Conservation (phyloP, 1,140 invertebrate species). For the Parasteatoda tepidariorum region DNA sequence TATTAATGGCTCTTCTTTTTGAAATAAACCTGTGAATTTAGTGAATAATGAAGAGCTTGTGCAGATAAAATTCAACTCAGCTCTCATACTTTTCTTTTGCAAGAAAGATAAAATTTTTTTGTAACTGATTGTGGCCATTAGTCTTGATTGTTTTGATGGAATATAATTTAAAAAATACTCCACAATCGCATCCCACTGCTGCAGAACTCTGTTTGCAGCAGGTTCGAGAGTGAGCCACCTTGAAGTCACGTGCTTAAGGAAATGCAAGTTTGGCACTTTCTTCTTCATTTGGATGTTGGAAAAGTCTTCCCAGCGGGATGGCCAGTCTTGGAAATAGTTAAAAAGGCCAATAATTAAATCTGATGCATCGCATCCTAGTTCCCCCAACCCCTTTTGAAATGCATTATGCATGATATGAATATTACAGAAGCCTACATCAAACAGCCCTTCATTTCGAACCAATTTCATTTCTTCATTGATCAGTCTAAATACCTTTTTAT, state of each 20-base stretch:
- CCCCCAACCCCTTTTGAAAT: constrained; percentile 60
- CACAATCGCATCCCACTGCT: constrained; percentile 61
- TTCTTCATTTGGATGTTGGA: constrained; percentile 56
- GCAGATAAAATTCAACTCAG: constrained; percentile 60
- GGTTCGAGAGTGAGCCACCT: constrained; percentile 63
- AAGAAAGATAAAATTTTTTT: constrained; percentile 50
- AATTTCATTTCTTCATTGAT: constrained; percentile 9
- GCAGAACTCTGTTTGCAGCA: constrained; percentile 60
- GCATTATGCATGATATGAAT: constrained; percentile 59
- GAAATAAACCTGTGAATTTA: constrained; percentile 57
- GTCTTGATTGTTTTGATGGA: constrained; percentile 33
- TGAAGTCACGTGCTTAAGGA: constrained; percentile 63
- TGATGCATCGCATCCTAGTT: constrained; percentile 60
- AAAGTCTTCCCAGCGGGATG: constrained; percentile 64
- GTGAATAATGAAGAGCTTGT: constrained; percentile 50
- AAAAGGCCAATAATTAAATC: background rate
- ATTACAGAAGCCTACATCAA: constrained; percentile 62
- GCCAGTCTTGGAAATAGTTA: constrained; percentile 61
- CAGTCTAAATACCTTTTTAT: constrained; percentile 22
- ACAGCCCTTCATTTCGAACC: constrained; percentile 9
- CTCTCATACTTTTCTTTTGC: constrained; percentile 12
- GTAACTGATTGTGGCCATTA: constrained; percentile 57
- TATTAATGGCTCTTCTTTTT: constrained; percentile 60
- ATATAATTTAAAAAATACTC: constrained; percentile 61
- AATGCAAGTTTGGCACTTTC: constrained; percentile 52